A percentile compares a stretch with the other conserved stretches of the same genome.
These are phyloP conservation scores for Lepidochrysops patricia DNA, from an alignment of 2,888 invertebrate genomes.

Conservation along the genomic window DNA sequence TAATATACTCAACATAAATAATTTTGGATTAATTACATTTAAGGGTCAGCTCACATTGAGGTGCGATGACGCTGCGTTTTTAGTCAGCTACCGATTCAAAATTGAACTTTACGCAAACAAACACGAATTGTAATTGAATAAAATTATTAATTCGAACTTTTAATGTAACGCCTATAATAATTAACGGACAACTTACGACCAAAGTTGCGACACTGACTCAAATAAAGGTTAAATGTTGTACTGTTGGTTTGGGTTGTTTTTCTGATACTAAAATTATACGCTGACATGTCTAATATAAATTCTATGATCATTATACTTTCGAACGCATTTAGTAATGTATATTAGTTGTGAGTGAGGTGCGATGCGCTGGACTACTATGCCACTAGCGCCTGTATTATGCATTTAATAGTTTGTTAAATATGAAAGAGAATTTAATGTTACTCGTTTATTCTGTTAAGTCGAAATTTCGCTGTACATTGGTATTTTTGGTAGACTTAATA, in stretches of 20 bases:
- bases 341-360: constrained; percentile 26
- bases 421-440: constrained; percentile 64
- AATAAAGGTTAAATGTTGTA: neutral
- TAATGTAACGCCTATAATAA: too few species aligned
- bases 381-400: constrained; percentile 51
- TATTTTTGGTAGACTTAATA: constrained; percentile 14
- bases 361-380: constrained; percentile 44
- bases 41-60: too few species aligned
- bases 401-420: constrained; percentile 71
- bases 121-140: too few species aligned
- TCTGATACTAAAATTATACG: neutral
- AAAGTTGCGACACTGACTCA: too few species aligned
- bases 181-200: too few species aligned
- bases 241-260: neutral
- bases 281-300: neutral
- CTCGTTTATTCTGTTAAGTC: constrained; percentile 37
- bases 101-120: too few species aligned
- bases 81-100: too few species aligned
- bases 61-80: too few species aligned
- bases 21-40: too few species aligned
- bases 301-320: neutral
- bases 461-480: constrained; percentile 18
- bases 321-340: constrained; percentile 9
- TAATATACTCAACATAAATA: too few species aligned
- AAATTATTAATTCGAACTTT: too few species aligned